Evolutionary conservation across 2,113 vertebrate genomes (phyloP).

Genomic region (Ammodytes dubius): DNA sequence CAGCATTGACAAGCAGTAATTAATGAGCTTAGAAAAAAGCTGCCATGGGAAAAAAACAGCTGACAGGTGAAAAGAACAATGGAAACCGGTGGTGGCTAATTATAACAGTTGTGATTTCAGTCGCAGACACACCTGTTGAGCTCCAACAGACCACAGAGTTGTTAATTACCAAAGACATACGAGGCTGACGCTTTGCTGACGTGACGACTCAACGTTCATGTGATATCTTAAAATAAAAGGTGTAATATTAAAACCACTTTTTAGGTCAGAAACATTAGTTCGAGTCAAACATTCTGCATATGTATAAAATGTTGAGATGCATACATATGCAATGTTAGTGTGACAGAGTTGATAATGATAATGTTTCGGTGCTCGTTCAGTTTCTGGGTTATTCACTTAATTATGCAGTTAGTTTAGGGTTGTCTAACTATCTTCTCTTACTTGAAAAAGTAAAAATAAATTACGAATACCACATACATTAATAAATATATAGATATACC

Average conservation of each 20-base stretch:
- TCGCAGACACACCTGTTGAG: conserved; percentile 9
- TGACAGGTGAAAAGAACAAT: conserved; percentile 44
- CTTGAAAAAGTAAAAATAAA: too few species aligned
- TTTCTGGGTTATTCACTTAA: too few species aligned
- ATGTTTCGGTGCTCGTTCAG: too few species aligned
- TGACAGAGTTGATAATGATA: too few species aligned
- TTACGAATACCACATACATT: too few species aligned
- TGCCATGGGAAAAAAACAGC: conserved; percentile 4
- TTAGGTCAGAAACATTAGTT: neutral
- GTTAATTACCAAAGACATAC: conserved; percentile 8
- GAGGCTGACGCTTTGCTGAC: neutral
- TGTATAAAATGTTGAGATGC: too few species aligned
- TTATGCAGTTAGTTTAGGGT: too few species aligned
- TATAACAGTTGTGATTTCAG: conserved; percentile 28
- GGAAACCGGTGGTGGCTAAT: conserved; percentile 30
- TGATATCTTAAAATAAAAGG: neutral
- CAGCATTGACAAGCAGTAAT: conserved; percentile 37
- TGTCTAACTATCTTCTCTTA: too few species aligned
- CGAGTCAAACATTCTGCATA: too few species aligned
- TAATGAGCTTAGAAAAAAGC: conserved; percentile 28
- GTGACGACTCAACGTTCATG: conserved; percentile 21
- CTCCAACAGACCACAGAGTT: neutral
- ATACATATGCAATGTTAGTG: too few species aligned
- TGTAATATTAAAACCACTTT: neutral
- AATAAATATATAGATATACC: too few species aligned